Evolutionary conservation across 1,140 invertebrate genomes (phyloP).

Genomic region (Hylaeus anthracinus): DNA sequence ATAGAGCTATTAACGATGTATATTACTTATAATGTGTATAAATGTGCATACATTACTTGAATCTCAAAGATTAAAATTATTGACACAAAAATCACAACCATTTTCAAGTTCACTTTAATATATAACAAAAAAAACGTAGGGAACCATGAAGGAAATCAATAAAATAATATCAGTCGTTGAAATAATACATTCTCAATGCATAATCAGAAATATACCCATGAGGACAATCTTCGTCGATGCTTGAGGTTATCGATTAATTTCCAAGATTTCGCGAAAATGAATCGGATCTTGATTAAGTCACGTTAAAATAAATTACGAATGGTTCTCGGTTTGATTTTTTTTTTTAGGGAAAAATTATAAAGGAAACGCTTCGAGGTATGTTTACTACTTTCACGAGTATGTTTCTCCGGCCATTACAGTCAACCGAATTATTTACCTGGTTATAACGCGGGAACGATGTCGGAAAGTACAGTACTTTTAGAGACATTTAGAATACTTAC

Average conservation of each 20-base stretch:
- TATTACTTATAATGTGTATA: not conserved
- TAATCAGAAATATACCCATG: constrained; percentile 41
- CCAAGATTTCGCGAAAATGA: not conserved
- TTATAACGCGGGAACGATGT: constrained; percentile 45
- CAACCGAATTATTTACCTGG: constrained; percentile 27
- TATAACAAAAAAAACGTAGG: not conserved
- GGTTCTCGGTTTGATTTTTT: not conserved
- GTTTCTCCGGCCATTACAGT: constrained; percentile 53
- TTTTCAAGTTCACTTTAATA: not conserved
- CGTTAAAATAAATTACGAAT: constrained; percentile 15
- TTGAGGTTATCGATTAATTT: constrained; percentile 35
- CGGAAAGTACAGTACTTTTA: not conserved
- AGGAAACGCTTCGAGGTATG: constrained; percentile 2
- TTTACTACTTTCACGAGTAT: constrained; percentile 34
- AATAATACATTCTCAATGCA: not conserved
- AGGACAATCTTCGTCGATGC: constrained; percentile 33
- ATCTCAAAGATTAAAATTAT: constrained; percentile 1
- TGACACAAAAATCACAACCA: not conserved
- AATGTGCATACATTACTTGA: not conserved
- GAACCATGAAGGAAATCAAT: not conserved
- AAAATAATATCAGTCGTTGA: not conserved
- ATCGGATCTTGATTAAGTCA: not conserved
- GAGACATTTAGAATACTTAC: constrained; percentile 54
- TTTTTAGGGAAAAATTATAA: not conserved
- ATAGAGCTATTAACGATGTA: not conserved